Evolutionary conservation across 2,113 vertebrate species (phyloP), one percentile per base, ranked within the genome.

Genomic region (Chloroceryle aenea): DNA sequence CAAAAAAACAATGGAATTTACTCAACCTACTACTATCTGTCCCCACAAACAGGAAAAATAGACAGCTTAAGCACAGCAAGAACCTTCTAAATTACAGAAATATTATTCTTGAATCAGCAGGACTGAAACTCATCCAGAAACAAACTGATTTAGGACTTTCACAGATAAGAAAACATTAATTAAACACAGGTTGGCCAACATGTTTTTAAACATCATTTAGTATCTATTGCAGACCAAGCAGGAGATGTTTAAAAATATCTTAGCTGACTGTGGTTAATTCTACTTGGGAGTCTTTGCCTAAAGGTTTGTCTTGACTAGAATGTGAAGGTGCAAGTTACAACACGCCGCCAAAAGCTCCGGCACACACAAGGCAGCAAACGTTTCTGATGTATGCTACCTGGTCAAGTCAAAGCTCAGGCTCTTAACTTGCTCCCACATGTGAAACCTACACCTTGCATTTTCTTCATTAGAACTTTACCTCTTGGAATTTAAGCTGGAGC

Each of bases 241-340:
- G 77, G 63, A 78, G 79, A 94, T 89, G 92, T 97, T 96, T 96
- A 94, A 96, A 97, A 97, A 95, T 93, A 96, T 96, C 95, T 92
- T 93, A 75, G 79, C 79, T 95, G 82, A 74, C 85, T 95, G 87
- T 77, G 95, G 96, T 97, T 96, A 95, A 88, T 68, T 88, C 92
- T 94, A 89, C 90, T 92, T 94, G 95, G 91, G 90, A 96, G 95
- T 94, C 93, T 94, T 95, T 61, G 95, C 95, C 95, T 93, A 78
- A 88, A 96, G 93, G 85, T 95, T 75, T 94, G 93, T 48, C 95
- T 93, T 84, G 90, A 91, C 92, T 95, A 91, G 95, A 93, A 86
- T 81, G 34, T 48, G 61, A 91, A 90, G 59, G 40, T 43, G 75
- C 92, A 88, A 84, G 95, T 83, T 77, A 14, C 12, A 59, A 87